phyloP scores from a whole-genome alignment of 2,797 vertebrate genomes.

The Clarias pachynema region DNA sequence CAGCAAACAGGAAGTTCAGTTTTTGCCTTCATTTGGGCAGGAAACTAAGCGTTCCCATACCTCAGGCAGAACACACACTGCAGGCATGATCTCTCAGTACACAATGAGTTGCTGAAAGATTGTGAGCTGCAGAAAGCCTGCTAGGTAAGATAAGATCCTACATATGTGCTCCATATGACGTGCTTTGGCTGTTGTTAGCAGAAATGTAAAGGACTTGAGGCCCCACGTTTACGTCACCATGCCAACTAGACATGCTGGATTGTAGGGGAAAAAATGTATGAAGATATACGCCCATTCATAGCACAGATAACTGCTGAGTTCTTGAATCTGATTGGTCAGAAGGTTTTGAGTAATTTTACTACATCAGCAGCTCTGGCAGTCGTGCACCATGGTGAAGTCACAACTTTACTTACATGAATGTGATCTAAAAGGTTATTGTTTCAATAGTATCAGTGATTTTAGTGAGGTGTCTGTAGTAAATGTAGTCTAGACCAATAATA shows the following conservation, averaged over 20 bases:
- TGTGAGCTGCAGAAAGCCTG: conserved; percentile 4
- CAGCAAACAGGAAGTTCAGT: conserved; percentile 9
- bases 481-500: not conserved
- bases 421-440: not conserved
- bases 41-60: conserved; percentile 23
- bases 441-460: not conserved
- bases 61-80: conserved; percentile 3
- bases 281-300: not conserved
- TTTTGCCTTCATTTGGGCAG: conserved; percentile 24
- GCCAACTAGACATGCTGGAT: not conserved
- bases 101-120: conserved; percentile 9
- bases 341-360: not conserved
- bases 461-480: not conserved
- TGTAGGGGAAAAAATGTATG: not conserved
- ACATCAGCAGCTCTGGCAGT: not conserved
- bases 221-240: not conserved
- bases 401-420: not conserved
- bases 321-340: not conserved
- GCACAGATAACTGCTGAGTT: not conserved
- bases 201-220: conserved; percentile 30
- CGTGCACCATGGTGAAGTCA: not conserved
- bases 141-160: conserved; percentile 23
- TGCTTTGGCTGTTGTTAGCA: not conserved
- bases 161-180: conserved; percentile 13
- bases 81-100: conserved; percentile 5